These are phyloP conservation scores for Propithecus deckenii DNA, from an alignment of 2,797 vertebrate species.

Conservation along the genomic window DNA sequence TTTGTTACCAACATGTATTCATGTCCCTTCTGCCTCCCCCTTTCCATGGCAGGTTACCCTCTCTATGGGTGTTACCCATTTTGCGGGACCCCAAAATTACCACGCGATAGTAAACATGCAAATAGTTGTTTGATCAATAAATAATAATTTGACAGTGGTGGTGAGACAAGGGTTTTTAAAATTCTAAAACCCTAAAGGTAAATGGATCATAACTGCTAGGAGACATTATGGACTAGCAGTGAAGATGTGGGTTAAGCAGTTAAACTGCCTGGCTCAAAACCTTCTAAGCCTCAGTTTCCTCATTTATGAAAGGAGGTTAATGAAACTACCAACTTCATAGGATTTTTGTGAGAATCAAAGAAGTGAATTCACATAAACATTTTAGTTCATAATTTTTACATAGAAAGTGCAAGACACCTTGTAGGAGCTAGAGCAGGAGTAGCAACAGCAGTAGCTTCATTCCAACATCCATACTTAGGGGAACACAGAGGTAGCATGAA, in stretches of 20 bases:
- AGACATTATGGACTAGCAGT: neutral
- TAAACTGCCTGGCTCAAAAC: neutral
- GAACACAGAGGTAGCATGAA: neutral
- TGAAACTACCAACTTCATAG: neutral
- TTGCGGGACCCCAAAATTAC: neutral
- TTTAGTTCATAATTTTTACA: neutral
- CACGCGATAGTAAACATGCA: neutral
- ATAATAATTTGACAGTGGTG: neutral
- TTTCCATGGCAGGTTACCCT: neutral
- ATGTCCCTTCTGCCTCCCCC: neutral
- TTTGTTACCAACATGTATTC: neutral
- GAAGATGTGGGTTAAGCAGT: neutral
- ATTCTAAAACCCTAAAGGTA: neutral
- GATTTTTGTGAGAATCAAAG: neutral
- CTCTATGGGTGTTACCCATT: neutral
- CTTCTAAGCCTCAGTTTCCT: neutral
- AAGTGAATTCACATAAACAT: neutral
- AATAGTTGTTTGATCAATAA: constrained; percentile 27
- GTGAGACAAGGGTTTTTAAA: neutral
- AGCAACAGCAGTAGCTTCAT: neutral
- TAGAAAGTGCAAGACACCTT: neutral
- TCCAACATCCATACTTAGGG: neutral
- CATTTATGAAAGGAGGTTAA: neutral
- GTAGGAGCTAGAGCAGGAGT: neutral
- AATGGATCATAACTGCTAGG: neutral